These are phyloP conservation scores for Cylloceria caligata DNA, from an alignment of 2,888 invertebrate species.

Conservation along the genomic window DNA sequence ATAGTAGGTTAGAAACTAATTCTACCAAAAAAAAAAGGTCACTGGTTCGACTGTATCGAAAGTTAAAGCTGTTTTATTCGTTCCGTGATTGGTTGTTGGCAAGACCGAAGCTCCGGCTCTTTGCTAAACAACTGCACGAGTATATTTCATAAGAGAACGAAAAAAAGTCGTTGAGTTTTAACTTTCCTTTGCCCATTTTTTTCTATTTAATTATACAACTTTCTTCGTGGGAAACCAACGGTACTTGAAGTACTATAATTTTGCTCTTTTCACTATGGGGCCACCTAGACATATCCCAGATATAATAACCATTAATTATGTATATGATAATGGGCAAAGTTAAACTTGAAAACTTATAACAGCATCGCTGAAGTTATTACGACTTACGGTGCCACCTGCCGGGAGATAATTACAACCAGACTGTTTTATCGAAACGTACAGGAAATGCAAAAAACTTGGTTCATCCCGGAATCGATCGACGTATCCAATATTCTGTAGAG, in stretches of 20 bases:
- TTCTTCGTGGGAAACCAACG: conserved; percentile 1
- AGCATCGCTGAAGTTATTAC: conserved; percentile 20
- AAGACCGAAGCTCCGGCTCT: neutral
- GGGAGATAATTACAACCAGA: conserved; percentile 12
- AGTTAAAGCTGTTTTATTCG: neutral
- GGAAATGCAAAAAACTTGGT: conserved; percentile 12
- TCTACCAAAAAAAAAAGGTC: too few species aligned
- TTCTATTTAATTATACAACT: neutral
- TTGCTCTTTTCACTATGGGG: neutral
- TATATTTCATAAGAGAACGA: neutral
- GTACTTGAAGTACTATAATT: neutral
- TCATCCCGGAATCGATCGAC: conserved; percentile 10
- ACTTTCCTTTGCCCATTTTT: neutral
- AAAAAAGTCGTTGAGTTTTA: neutral
- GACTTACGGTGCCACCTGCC: conserved; percentile 26
- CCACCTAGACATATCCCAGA: conserved; percentile 36
- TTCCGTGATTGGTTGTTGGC: neutral
- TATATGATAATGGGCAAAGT: conserved; percentile 51
- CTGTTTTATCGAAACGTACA: conserved; percentile 24
- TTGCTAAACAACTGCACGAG: too few species aligned
- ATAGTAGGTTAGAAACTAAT: too few species aligned
- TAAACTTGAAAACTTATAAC: conserved; percentile 38
- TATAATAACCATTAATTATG: conserved; percentile 56
- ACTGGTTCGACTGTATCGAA: neutral
- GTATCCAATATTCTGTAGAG: neutral